Conservation (phyloP, 2,113 vertebrate genomes). For the Boulengeromyrus knoepffleri region DNA sequence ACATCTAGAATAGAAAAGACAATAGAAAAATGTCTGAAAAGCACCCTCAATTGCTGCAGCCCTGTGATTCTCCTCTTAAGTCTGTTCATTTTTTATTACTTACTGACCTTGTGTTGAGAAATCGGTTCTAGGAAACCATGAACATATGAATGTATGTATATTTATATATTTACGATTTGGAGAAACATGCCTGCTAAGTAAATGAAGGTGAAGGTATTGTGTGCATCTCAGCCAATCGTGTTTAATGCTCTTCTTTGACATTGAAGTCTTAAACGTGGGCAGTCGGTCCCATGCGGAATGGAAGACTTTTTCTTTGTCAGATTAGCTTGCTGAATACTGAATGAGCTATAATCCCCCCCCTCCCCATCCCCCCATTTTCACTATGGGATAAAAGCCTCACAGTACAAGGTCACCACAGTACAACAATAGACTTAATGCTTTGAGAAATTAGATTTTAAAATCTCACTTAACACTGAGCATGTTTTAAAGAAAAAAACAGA, state of each 20-base stretch:
- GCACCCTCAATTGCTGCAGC: background rate
- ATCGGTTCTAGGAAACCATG: background rate
- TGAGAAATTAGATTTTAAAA: background rate
- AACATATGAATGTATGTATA: background rate
- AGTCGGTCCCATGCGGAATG: background rate
- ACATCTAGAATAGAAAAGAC: background rate
- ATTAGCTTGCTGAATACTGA: background rate
- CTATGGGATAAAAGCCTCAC: background rate
- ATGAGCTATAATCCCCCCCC: background rate
- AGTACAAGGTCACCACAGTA: background rate
- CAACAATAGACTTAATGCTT: background rate
- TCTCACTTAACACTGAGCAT: background rate
- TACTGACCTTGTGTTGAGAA: background rate
- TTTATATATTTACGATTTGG: background rate
- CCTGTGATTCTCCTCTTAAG: background rate
- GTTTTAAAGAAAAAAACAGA: background rate
- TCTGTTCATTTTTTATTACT: background rate
- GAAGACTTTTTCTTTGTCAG: background rate
- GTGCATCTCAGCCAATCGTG: background rate
- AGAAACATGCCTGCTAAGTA: background rate
- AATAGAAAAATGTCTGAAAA: background rate
- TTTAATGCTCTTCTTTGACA: background rate
- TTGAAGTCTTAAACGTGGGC: background rate
- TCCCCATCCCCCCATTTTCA: background rate
- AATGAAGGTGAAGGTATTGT: background rate